A percentile compares a stretch with the other conserved stretches of the same genome.
phyloP scores from a whole-genome alignment of 2,888 invertebrate species.

The Druceiella hillmani region DNA sequence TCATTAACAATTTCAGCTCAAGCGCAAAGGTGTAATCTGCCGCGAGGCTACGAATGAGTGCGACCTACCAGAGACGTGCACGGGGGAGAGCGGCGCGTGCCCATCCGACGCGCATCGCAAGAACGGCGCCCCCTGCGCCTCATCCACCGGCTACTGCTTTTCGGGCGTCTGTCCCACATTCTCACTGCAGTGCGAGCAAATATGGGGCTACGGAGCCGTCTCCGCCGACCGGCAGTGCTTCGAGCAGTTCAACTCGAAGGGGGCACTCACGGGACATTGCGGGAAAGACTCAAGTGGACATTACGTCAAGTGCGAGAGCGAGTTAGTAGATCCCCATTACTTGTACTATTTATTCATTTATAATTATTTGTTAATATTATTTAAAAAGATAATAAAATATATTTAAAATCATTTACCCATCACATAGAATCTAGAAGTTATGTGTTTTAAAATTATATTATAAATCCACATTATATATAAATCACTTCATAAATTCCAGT shows the following conservation, averaged over 20 bases:
- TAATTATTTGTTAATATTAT: too few species aligned
- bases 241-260: conserved; percentile 93
- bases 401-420: too few species aligned
- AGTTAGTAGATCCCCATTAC: conserved; percentile 56
- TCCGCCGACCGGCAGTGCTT: conserved; percentile 86
- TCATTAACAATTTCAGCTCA: conserved; percentile 66
- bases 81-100: conserved; percentile 84
- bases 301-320: conserved; percentile 80
- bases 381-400: too few species aligned
- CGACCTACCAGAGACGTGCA: conserved; percentile 92
- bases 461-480: too few species aligned
- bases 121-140: conserved; percentile 85
- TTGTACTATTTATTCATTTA: too few species aligned
- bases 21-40: conserved; percentile 73
- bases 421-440: too few species aligned
- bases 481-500: too few species aligned
- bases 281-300: conserved; percentile 72
- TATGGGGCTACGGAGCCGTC: conserved; percentile 87
- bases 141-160: conserved; percentile 77
- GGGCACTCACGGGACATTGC: conserved; percentile 93
- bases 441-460: too few species aligned
- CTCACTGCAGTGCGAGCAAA: conserved; percentile 80
- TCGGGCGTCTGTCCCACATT: conserved; percentile 88
- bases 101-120: conserved; percentile 86
- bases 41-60: conserved; percentile 87